Evolutionary conservation across 2,797 vertebrate genomes (phyloP), one percentile per base, ranked within the genome.

Genomic region (Eidolon dupreanum): DNA sequence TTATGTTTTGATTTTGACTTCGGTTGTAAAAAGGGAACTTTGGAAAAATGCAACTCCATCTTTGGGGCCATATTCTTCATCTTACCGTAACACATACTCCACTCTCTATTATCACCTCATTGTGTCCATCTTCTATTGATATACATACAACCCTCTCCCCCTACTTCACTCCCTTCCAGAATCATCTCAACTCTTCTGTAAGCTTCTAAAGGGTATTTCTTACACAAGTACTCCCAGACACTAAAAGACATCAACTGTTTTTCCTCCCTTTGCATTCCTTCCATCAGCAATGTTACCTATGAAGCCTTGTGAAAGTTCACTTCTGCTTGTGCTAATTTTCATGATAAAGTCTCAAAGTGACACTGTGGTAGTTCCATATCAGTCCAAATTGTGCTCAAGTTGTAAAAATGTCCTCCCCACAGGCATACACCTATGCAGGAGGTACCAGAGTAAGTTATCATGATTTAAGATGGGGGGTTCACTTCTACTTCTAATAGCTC

Each of bases 211-310:
- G 31, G 8, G 0, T 65, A 28, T 28, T 82, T 41, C 5, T 90
- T 49, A n/a, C 0, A 5, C 20, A 8, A 16, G 17, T 49, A 31
- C 43, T 61, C 53, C 57, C 17, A 66, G 3, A 9, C 9, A 82
- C 20, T 0, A 19, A 38, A 10, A 4, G 0, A 3, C n/a, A 61
- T 33, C 5, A 38, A 4, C 16, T 1, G 1, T 51, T 59, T 71
- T 75, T 6, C 10, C 24, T 43, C 38, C 24, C 11, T 79, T 38
- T 82, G 5, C 1, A 11, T 89, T 81, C 12, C 4, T 71, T 78
- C n/a, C 28, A 43, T 13, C 4, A 41, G 12, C 8, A 57, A 24
- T 2, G 10, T 53, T 43, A n/a, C 3, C 19, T 8, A 19, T 24
- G 28, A 93, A 90, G 20, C 5, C 11, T 53, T 71, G 11, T 75